phyloP scores from a whole-genome alignment of 2,888 invertebrate genomes.

The Thereva unica region DNA sequence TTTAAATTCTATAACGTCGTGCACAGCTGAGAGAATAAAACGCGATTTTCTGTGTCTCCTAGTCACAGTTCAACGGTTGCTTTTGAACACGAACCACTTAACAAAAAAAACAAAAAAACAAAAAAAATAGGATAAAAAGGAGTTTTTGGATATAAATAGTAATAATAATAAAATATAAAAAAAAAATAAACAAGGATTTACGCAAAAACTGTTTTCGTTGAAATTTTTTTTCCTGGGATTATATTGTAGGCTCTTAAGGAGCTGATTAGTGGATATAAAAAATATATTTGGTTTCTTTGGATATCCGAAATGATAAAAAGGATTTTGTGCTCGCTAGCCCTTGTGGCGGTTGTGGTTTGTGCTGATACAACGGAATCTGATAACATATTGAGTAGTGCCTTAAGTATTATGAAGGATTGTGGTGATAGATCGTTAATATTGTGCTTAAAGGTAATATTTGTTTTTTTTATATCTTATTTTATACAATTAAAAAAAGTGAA shows the following conservation, averaged over 20 bases:
- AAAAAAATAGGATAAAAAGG: constrained; percentile 11
- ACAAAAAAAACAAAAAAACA: too few relatives aligned
- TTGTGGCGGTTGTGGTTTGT: constrained; percentile 60
- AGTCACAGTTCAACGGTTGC: constrained; percentile 60
- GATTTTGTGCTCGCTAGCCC: constrained; percentile 57
- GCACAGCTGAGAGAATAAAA: constrained; percentile 55
- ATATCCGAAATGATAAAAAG: background rate
- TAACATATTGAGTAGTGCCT: constrained; percentile 64
- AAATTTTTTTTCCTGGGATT: too few relatives aligned
- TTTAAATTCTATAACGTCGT: constrained; percentile 47
- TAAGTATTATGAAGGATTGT: constrained; percentile 73
- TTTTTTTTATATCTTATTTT: too few relatives aligned
- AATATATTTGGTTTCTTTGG: background rate
- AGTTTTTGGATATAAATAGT: background rate
- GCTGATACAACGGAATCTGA: constrained; percentile 62
- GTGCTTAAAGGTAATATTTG: constrained; percentile 70
- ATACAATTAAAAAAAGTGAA: too few relatives aligned
- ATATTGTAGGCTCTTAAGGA: too few relatives aligned
- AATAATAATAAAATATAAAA: too few relatives aligned
- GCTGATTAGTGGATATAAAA: background rate
- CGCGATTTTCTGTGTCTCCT: constrained; percentile 57
- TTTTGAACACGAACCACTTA: constrained; percentile 53
- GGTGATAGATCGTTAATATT: constrained; percentile 68
- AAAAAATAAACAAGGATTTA: too few relatives aligned
- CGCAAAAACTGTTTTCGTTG: too few relatives aligned